A percentile compares a stretch with the other conserved stretches of the same genome.
Conservation (phyloP, 2,888 invertebrate species). For the Notodonta dromedarius region DNA sequence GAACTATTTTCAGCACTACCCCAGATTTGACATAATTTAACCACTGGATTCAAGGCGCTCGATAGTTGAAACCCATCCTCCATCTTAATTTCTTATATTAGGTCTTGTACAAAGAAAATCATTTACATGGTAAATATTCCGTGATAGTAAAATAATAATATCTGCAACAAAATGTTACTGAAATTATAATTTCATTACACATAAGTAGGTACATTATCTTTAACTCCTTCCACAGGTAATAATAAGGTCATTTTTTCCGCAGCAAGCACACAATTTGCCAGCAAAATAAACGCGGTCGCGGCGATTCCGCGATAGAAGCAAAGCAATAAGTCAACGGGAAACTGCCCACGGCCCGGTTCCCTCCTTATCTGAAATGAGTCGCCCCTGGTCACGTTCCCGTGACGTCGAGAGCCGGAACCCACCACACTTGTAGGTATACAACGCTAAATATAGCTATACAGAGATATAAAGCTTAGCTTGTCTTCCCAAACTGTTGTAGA, state of each 20-base stretch:
- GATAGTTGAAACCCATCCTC: too few relatives aligned
- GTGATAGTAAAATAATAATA: too few relatives aligned
- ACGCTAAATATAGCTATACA: conserved; percentile 18
- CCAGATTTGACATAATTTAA: too few relatives aligned
- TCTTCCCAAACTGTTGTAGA: conserved; percentile 27
- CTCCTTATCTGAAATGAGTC: conserved; percentile 47
- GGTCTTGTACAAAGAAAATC: too few relatives aligned
- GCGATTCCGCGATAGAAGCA: conserved; percentile 28
- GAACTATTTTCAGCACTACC: too few relatives aligned
- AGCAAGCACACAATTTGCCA: conserved; percentile 32
- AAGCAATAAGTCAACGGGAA: conserved; percentile 38
- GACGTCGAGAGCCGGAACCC: conserved; percentile 19
- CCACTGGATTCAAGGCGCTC: too few relatives aligned
- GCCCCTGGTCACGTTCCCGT: conserved; percentile 38
- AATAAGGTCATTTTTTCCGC: conserved; percentile 11
- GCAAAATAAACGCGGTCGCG: conserved; percentile 20
- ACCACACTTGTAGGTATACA: conserved; percentile 7
- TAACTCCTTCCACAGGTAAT: background rate
- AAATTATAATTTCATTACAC: too few relatives aligned
- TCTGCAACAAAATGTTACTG: too few relatives aligned
- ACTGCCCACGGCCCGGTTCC: conserved; percentile 18
- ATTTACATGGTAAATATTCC: too few relatives aligned
- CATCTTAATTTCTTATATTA: too few relatives aligned
- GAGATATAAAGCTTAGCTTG: conserved; percentile 25
- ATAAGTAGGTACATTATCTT: too few relatives aligned